phyloP scores from a whole-genome alignment of 2,888 invertebrate genomes.

The Patella pellucida region DNA sequence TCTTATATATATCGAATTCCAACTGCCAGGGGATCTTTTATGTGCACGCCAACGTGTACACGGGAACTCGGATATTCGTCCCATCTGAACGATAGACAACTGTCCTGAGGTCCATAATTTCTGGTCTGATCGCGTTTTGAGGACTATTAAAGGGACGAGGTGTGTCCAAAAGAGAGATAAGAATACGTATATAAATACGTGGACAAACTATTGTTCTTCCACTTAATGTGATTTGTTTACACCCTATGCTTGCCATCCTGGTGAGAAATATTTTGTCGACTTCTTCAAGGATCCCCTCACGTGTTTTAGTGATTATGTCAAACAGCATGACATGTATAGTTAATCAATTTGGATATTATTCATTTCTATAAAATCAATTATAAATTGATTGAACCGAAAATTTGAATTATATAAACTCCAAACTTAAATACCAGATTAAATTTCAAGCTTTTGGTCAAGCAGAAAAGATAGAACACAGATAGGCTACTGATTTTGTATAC shows the following conservation, averaged over 20 bases:
- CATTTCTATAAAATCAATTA: too few species aligned
- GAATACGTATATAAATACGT: slow-evolving; percentile 31
- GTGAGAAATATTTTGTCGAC: slow-evolving; percentile 23
- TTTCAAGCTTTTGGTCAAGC: too few species aligned
- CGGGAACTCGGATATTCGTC: too few species aligned
- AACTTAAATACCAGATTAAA: too few species aligned
- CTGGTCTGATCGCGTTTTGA: slow-evolving; percentile 32
- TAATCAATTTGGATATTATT: neutral
- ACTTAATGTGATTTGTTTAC: slow-evolving; percentile 9
- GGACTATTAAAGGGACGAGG: slow-evolving; percentile 26
- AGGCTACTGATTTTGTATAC: too few species aligned
- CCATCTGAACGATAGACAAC: too few species aligned
- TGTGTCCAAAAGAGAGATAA: neutral
- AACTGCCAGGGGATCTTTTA: too few species aligned
- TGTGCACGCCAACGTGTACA: too few species aligned
- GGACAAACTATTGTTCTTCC: slow-evolving; percentile 31
- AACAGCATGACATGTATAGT: neutral
- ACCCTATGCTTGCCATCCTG: slow-evolving; percentile 31
- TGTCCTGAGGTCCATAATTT: slow-evolving; percentile 28
- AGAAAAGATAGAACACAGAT: too few species aligned
- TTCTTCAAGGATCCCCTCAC: slow-evolving; percentile 30
- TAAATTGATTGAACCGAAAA: too few species aligned
- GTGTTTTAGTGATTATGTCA: neutral
- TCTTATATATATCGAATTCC: too few species aligned
- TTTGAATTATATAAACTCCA: too few species aligned